Conservation (phyloP, 2,113 vertebrate species). For the Myotis brandtii region DNA sequence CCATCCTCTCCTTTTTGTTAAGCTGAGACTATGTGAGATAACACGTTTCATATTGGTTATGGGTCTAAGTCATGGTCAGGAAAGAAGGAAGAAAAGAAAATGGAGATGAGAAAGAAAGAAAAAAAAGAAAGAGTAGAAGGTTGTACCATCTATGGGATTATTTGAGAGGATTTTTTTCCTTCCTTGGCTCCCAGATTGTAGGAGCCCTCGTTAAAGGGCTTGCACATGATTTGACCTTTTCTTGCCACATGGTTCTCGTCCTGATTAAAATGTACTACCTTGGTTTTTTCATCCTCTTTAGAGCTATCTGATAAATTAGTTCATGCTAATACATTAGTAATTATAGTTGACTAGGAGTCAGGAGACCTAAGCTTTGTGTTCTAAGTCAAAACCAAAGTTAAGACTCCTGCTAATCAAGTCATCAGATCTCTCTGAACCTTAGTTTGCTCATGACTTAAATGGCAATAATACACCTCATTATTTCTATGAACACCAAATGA, state of each 20-base stretch:
- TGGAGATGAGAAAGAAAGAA: not conserved
- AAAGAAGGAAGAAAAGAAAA: not conserved
- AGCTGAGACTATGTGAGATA: not conserved
- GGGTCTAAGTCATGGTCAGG: not conserved
- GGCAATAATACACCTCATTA: not conserved
- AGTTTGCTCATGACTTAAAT: conserved; percentile 10
- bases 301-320: not conserved
- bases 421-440: not conserved
- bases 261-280: not conserved
- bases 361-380: not conserved
- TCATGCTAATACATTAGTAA: not conserved
- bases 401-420: not conserved
- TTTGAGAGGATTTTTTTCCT: not conserved
- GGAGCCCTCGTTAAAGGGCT: not conserved
- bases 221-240: not conserved
- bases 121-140: not conserved
- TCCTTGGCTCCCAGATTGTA: not conserved
- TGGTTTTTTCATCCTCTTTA: not conserved
- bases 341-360: not conserved
- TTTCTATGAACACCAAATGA: not conserved
- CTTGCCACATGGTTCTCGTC: not conserved
- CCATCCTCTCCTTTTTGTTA: not conserved
- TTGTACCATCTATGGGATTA: not conserved
- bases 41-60: not conserved
- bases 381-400: not conserved